Evolutionary conservation across 2,888 invertebrate species (phyloP), one percentile per base, ranked within the genome.

Genomic region (Dryadula phaetusa): DNA sequence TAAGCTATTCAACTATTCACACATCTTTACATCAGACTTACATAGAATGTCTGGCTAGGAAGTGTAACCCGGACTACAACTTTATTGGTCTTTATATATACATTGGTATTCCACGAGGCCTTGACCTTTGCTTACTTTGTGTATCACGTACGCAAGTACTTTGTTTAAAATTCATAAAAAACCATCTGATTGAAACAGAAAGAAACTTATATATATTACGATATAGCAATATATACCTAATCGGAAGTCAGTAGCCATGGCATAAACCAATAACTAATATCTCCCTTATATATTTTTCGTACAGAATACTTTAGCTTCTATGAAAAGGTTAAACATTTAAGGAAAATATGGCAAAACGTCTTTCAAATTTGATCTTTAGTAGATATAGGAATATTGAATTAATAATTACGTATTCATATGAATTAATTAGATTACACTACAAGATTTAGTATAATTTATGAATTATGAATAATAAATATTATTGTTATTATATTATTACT

Each of bases 1-100:
- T 83, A 82, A 75, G 73, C 74, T 77, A 77, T 80, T 81, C 78
- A 81, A 79, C 74, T 75, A 79, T 76, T 75, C 75, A 72, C 70
- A 72, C 70, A 74, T 74, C 67, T 69, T 66, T 62, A 61, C 47
- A 44, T 42, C 32, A 56, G 34, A 47, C 56, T 54, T 37, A 40
- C 14, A 14, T 67, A 63, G 65, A 69, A 64, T 62, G 56, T 64
- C 34, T 53, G 22, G 61, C 64, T 61, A 71, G 71, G 74, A 72
- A 73, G 70, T 61, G 47, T 1, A n/a, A 49, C 25, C 20, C 20
- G 25, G n/a, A 28, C 25, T 58, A 53, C 54, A 44, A 58, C 44
- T 60, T 64, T 28, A 44, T 44, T 65, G n/a, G 16, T 64, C 53
- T 64, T 49, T n/a, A 52, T 52, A 44, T 58, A 16, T 44, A 44